Evolutionary conservation across 2,113 vertebrate species (phyloP), one percentile per base, ranked within the genome.

Genomic region (Columba livia): DNA sequence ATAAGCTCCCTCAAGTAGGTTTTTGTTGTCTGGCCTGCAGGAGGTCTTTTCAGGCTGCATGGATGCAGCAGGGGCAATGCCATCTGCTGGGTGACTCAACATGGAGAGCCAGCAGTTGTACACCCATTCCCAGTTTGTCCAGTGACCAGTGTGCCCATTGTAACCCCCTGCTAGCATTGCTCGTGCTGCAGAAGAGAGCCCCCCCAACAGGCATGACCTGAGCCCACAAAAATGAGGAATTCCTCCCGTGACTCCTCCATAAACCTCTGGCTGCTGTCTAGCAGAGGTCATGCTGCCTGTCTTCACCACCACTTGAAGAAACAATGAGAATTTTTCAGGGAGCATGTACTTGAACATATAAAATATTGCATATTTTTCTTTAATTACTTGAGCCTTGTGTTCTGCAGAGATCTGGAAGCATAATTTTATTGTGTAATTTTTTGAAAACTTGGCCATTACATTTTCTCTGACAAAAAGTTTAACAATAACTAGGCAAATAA

Each of bases 61-160:
- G 24, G 47, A 51, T 74, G 34, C 69, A 72, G 57, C 12, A 53
- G 48, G 57, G 26, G 12, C 5, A 14, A 61, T 53, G n/a, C 21
- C 26, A 50, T 32, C 24, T 34, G 50, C 28, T 36, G 28, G 19
- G 18, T 51, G 47, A 48, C 12, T 70, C 58, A 78, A 3, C 17
- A 5, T 1, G 7, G 51, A 79, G 42, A 84, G 14, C 16, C 25
- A 70, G 0, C 1, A 1, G 24, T 54, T n/a, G 18, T 36, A n/a
- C 38, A 23, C 54, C 3, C 2, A 2, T 64, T 74, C 25, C 48
- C 42, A 32, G 26, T 10, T 74, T 84, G 65, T 57, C 61, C 56
- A 51, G 32, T 26, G 50, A 17, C 18, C n/a, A 23, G 1, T 15
- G 44, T 23, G 18, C 10, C 24, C 44, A 32, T 51, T 23, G 50